Base-by-base conservation (phyloP, 2,797 vertebrate species). In the Sebastes melanostomus region DNA sequence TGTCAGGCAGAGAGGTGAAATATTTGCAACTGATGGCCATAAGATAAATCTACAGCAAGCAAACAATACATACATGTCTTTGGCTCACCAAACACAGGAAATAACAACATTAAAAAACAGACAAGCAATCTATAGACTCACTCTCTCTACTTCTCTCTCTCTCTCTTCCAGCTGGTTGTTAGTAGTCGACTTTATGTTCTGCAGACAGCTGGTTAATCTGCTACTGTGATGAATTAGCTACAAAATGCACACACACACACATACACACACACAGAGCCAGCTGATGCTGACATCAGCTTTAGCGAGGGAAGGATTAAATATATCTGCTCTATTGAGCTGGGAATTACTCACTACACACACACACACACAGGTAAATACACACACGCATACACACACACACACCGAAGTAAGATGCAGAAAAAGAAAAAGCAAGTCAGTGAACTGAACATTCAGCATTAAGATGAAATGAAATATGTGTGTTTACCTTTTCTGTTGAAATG, bases 201-300 rank as follows among this genome's bases (percentile, higher is more conserved):
- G 81, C 86, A 79, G 83, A 88, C 86, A 88, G 88, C 84, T 89
- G 83, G 85, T 89, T 91, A 90, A 91, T 91, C 88, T 89, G 72
- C 79, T 75, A 82, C 72, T 75, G 75, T 85, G 88, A 90, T 90
- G 82, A 90, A 90, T 91, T 86, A 88, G 88, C 88, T 78, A 67
- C 60, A 80, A 90, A 86, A 86, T 66, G 50, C 11, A 74, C 58
- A 62, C 59, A 60, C 58, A 63, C 77, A 78, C 4, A 66, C 52
- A 67, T 32, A 68, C 65, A 63, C 50, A 18, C 46, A 72, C 30
- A 71, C 25, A 72, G 42, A 90, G 78, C 80, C 76, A 90, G 85
- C 63, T 92, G 86, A 90, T 89, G 91, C 92, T 92, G 87, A 91
- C 91, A 90, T 88, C 91, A 90, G 89, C 89, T 90, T 81, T 82